A percentile compares a stretch with the other conserved stretches of the same genome.
Conservation (phyloP, 2,797 vertebrate genomes). For the Onychomys arenicola region DNA sequence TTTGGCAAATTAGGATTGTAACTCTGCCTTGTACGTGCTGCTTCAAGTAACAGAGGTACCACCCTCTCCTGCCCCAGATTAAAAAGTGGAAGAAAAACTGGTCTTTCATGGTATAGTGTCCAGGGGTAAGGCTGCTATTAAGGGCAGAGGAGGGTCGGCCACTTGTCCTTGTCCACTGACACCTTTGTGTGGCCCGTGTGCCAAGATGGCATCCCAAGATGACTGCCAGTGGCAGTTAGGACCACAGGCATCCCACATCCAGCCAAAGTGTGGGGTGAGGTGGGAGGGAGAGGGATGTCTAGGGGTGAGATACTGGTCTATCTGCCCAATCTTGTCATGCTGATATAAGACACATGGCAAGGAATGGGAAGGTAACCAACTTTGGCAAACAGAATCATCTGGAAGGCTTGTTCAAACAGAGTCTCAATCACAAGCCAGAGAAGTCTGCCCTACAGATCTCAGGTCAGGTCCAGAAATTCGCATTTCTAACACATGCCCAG, state of each 20-base stretch:
- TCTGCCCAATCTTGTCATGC: background rate
- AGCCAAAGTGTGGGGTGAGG: background rate
- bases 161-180: background rate
- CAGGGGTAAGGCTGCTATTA: background rate
- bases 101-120: background rate
- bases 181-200: background rate
- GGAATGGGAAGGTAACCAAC: background rate
- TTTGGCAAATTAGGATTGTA: background rate
- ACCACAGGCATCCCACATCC: background rate
- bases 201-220: background rate
- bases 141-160: background rate
- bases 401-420: slow-evolving; percentile 21
- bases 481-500: background rate
- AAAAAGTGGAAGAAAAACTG: background rate
- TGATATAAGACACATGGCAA: background rate
- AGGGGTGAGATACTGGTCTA: background rate
- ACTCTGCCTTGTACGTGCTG: background rate
- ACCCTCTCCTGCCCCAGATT: background rate
- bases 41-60: background rate
- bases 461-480: background rate
- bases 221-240: background rate
- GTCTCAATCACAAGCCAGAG: background rate
- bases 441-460: background rate
- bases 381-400: background rate
- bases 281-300: background rate